These are phyloP conservation scores for Vulpes ferrilata DNA, from an alignment of 2,113 vertebrate species.

Conservation along the genomic window DNA sequence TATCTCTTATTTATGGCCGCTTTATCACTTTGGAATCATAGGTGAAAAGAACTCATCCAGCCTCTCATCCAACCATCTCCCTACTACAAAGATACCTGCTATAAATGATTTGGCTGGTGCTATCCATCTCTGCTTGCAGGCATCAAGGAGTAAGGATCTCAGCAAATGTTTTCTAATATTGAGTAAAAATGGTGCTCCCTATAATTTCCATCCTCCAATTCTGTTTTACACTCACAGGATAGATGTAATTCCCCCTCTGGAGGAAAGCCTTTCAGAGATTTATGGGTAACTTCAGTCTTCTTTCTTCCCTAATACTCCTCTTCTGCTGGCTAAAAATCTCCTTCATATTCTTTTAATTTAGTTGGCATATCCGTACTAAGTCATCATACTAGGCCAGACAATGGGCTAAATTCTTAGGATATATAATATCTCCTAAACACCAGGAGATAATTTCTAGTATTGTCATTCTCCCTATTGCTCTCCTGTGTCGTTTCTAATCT, in stretches of 20 bases:
- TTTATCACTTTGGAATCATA: conserved; percentile 46
- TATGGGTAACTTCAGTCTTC: neutral
- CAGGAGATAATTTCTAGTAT: neutral
- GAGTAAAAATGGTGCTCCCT: neutral
- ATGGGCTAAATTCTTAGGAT: neutral
- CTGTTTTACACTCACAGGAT: neutral
- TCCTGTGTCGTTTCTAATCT: neutral
- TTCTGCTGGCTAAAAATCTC: neutral
- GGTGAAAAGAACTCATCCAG: conserved; percentile 20
- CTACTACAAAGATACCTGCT: neutral
- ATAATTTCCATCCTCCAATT: neutral
- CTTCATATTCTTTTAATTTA: neutral
- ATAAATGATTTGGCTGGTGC: neutral
- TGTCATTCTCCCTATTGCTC: neutral
- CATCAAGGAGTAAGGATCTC: neutral
- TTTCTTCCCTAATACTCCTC: neutral
- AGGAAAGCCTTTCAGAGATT: neutral
- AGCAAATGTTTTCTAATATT: neutral
- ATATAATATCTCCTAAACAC: neutral
- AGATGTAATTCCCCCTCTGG: neutral
- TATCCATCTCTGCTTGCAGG: neutral
- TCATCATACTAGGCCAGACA: neutral
- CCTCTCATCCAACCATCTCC: neutral
- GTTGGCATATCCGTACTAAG: neutral
- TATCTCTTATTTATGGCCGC: neutral